Conservation (phyloP, 2,888 invertebrate genomes). For the Clunio marinus region DNA sequence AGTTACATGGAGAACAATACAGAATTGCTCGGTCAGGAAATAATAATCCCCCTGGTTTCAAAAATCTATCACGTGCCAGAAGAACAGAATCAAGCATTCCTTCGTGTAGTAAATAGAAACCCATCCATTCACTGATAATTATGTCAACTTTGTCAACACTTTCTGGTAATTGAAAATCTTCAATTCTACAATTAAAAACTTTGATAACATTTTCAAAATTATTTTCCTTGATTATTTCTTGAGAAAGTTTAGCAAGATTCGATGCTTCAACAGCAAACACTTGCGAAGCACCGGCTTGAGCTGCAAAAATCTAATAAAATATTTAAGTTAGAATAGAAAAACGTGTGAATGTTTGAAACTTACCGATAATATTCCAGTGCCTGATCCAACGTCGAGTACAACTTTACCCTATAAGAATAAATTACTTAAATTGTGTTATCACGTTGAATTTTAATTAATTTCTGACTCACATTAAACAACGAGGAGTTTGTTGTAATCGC, state of each 20-base stretch:
- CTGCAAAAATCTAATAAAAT: conserved; percentile 15
- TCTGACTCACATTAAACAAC: too few relatives aligned
- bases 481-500: conserved; percentile 64
- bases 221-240: conserved; percentile 67
- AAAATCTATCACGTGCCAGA: conserved; percentile 72
- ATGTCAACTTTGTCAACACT: conserved; percentile 68
- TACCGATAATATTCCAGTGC: conserved; percentile 77
- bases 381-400: conserved; percentile 82
- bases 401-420: conserved; percentile 65
- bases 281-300: conserved; percentile 76
- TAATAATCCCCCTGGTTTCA: conserved; percentile 67
- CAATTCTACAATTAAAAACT: conserved; percentile 71
- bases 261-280: conserved; percentile 85
- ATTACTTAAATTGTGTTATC: too few relatives aligned
- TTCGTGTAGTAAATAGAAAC: conserved; percentile 90
- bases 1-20: conserved; percentile 52
- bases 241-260: conserved; percentile 60
- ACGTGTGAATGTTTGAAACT: too few relatives aligned
- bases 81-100: conserved; percentile 86
- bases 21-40: conserved; percentile 67
- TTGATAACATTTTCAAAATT: conserved; percentile 61
- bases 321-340: not conserved
- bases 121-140: conserved; percentile 98
- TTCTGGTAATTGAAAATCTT: conserved; percentile 69
- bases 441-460: too few relatives aligned